These are phyloP conservation scores for Noctua janthe DNA, from an alignment of 2,888 invertebrate genomes.

Conservation along the genomic window DNA sequence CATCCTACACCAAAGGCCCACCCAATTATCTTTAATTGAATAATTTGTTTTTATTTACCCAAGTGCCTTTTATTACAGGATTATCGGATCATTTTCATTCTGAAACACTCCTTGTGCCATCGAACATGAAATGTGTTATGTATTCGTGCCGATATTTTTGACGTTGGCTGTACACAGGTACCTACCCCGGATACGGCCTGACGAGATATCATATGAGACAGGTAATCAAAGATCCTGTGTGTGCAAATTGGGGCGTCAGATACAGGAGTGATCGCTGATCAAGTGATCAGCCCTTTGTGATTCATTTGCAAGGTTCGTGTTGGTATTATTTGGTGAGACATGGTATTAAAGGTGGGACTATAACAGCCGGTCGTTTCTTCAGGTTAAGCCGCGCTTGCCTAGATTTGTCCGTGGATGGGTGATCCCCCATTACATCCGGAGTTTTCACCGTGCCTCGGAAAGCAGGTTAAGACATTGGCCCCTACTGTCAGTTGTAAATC, in stretches of 20 bases:
- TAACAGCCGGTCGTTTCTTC: neutral
- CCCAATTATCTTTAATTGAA: too few relatives aligned
- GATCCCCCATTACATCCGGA: neutral
- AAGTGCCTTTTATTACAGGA: neutral
- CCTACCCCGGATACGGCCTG: slow-evolving; percentile 1
- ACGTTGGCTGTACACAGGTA: slow-evolving; percentile 9
- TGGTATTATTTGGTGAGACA: neutral
- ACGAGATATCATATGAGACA: slow-evolving; percentile 43
- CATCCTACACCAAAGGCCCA: too few relatives aligned
- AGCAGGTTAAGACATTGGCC: neutral
- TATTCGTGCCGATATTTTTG: neutral
- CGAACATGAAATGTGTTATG: neutral
- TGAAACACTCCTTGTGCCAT: neutral
- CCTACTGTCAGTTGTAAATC: neutral
- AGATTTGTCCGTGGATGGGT: neutral
- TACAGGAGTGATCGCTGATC: slow-evolving; percentile 34
- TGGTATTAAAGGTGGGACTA: neutral
- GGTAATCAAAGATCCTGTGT: slow-evolving; percentile 53
- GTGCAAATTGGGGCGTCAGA: slow-evolving; percentile 49
- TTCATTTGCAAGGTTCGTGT: neutral
- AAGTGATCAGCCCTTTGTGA: slow-evolving; percentile 15
- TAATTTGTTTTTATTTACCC: neutral
- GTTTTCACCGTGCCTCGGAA: neutral
- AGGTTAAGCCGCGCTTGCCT: neutral
- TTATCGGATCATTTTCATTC: neutral